phyloP scores from a whole-genome alignment of 2,113 vertebrate genomes.

The Gallinago jamesoni region DNA sequence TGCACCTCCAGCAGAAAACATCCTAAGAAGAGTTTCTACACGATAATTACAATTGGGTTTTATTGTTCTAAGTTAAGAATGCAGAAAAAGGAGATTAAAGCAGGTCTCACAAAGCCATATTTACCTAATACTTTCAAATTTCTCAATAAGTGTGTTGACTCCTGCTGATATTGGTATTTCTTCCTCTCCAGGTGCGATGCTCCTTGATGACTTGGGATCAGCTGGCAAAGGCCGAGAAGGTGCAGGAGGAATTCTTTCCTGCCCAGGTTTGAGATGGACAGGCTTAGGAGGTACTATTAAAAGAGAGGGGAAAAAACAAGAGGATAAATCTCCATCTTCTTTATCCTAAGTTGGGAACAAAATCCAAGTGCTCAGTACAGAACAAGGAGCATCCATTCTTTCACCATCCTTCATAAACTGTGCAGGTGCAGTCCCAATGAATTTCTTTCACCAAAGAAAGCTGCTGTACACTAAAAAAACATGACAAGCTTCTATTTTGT shows the following conservation, averaged over 20 bases:
- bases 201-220: conserved; percentile 71
- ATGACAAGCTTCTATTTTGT: background rate
- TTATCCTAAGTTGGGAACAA: background rate
- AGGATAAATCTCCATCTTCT: background rate
- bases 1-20: background rate
- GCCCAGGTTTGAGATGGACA: conserved; percentile 80
- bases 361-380: background rate
- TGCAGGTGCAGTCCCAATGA: background rate
- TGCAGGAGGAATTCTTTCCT: conserved; percentile 83
- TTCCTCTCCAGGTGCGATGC: conserved; percentile 51
- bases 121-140: conserved; percentile 85
- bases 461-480: background rate
- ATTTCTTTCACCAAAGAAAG: background rate
- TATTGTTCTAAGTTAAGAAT: background rate
- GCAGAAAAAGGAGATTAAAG: background rate
- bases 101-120: background rate
- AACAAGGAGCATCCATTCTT: background rate
- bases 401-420: background rate
- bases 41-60: background rate
- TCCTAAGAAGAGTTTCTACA: background rate
- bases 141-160: conserved; percentile 82
- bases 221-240: conserved; percentile 81
- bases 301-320: background rate
- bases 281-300: conserved; percentile 88
- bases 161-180: conserved; percentile 66